Base-by-base conservation (phyloP, 2,113 vertebrate species). In the Oplegnathus fasciatus region DNA sequence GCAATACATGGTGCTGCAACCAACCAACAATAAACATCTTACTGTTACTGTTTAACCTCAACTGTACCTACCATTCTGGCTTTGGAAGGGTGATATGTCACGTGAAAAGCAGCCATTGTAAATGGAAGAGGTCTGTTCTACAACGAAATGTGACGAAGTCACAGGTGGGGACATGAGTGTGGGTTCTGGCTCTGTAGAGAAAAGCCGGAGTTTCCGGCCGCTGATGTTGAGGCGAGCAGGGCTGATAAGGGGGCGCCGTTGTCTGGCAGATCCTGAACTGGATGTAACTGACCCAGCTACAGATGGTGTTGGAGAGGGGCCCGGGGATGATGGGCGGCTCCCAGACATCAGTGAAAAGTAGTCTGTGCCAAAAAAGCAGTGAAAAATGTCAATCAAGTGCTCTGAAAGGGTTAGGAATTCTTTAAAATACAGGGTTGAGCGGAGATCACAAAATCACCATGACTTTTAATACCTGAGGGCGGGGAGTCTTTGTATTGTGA, bases 181-280 rank as follows among this genome's bases (percentile, higher is more conserved):
- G 2, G 93, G 89, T 20, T 92, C 89, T 0, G 83, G 67, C 32
- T 94, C 92, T 0, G 94, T 26, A 0, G 96, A 92, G 86, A 99
- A 98, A 13, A 99, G 96, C 78, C 96, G 93, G 20, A 97, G 96
- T 75, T 95, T 98, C 87, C 95, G 97, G 0, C 97, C 97, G 34
- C 96, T 88, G 54, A 99, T 95, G 94, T 99, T 97, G 83, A 99
- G 96, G 24, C 97, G 96, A 0, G 98, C 98, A 0, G 98, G 98
- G 91, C 98, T 99, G 95, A 99, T 99, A 88, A 99, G 97, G 0
- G 98, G 98, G 0, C 98, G 96, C 3, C 97, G 96, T 22, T 96
- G 95, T 7, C 96, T 94, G 91, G 96, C 93, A 0, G 98, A 99
- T 7, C 97, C 92, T 0, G 95, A 96, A 83, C 97, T 99, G 87